phyloP scores from a whole-genome alignment of 2,113 vertebrate genomes.

The Etia nguti region DNA sequence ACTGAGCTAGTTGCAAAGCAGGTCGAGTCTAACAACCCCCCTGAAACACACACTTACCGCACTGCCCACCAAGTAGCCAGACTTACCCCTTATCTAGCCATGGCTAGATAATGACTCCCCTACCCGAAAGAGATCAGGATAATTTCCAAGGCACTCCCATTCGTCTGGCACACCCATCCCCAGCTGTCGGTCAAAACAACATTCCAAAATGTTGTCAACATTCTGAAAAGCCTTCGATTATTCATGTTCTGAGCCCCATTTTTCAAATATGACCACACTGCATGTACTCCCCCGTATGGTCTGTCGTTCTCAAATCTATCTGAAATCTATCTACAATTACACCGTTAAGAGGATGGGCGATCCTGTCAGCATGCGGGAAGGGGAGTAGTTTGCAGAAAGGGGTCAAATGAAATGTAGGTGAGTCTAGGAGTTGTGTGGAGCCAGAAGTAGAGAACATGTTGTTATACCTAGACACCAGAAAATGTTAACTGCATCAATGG shows the following conservation, averaged over 20 bases:
- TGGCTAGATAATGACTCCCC: constrained; percentile 44
- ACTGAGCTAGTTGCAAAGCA: constrained; percentile 34
- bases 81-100: constrained; percentile 3
- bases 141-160: constrained; percentile 36
- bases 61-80: background rate
- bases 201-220: constrained; percentile 30
- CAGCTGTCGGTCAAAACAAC: constrained; percentile 32
- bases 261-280: constrained; percentile 31
- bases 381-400: constrained; percentile 15
- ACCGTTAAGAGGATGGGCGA: constrained; percentile 16
- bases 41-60: background rate
- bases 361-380: constrained; percentile 5
- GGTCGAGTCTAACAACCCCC: constrained; percentile 1
- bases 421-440: constrained; percentile 6
- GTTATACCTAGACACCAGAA: background rate
- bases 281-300: background rate
- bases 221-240: background rate
- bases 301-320: constrained; percentile 37
- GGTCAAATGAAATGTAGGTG: constrained; percentile 40
- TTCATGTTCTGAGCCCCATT: background rate
- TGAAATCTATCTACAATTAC: constrained; percentile 65
- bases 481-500: background rate
- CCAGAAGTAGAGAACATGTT: constrained; percentile 10
- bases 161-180: constrained; percentile 30
- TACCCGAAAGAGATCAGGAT: constrained; percentile 33